Base-by-base conservation (phyloP, 2,797 vertebrate species). In the Enteromius unitaeniatus region DNA sequence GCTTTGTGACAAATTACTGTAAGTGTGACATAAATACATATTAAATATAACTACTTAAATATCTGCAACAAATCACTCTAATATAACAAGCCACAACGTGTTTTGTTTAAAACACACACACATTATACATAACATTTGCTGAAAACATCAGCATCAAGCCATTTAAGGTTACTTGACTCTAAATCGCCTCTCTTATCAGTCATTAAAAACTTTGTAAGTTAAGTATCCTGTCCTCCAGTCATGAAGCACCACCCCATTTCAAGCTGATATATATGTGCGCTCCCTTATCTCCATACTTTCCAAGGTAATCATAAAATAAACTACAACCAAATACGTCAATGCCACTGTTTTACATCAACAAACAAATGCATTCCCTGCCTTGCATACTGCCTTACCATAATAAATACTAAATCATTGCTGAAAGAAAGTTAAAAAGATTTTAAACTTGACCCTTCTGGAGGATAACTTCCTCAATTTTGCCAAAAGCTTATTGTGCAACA, bases 381-480 rank as follows among this genome's bases (percentile, higher is more conserved):
- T 58, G n/a, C n/a, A n/a, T n/a, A n/a, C n/a, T n/a, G n/a, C n/a
- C n/a, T 58, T 10, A 23, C n/a, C 34, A 58, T 40, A 17, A 76
- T 40, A 2, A 21, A 14, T 76, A 51, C 21, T 23, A 76, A 76
- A n/a, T 40, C 40, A 0, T 53, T 34, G 28, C 51, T 23, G 21
- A 58, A n/a, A 58, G 7, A 76, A 23, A 23, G 4, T 13, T 64
- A 31, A 78, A 78, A 78, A 47, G 9, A 34, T 53, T 45, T 34
- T 1, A 79, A 67, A 67, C 47, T 79, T 64, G 9, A 78, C 42
- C n/a, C 19, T 45, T 86, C 42, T 17, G 68, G 87, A 88, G 81
- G 91, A 85, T 87, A 55, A 88, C 89, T 93, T 94, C 93, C 91
- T 92, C 85, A 64, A 83, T 85, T 40, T 65, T 84, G 79, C 53